Evolutionary conservation across 2,888 invertebrate species (phyloP), one percentile per base, ranked within the genome.

Genomic region (Tuberolachnus salignus): DNA sequence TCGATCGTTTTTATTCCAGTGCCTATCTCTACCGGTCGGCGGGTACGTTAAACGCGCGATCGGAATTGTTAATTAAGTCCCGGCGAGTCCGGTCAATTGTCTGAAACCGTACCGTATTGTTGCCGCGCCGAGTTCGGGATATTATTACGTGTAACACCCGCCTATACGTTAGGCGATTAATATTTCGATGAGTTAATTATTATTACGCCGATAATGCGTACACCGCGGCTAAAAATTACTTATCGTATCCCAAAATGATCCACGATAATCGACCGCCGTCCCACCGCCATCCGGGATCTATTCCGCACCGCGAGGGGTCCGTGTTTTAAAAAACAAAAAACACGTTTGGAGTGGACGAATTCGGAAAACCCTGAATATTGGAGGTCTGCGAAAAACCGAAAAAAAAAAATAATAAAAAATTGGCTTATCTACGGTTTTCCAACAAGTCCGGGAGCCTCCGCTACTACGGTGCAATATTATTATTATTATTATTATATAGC

Each of bases 51-150:
- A 59, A 51, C 49, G 49, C 67, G 59, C 59, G 59, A 42, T 59
- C 34, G 59, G 75, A 78, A 78, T 59, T 16, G 75, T 78, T 78
- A 78, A 78, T 78, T 78, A 64, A 78, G 67, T 57, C 66, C 66
- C n/a, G 34, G 14, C 3, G 23, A 26, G 64, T 67, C 59, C 59
- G 78, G 69, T 69, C 59, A 49, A 78, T 78, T 69, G 57, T 78
- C 55, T 57, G 16, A 67, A 44, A 67, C 10, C 19, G 19, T 53
- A 53, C 23, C 8, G 34, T 46, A 19, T 75, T 75, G 75, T 75
- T 55, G 14, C 53, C 26, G 21, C 6, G 10, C 26, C 23, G 46
- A 61, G 49, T 16, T 44, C 42, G 14, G n/a, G 55, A 26, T 49
- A 55, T 46, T 34, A 59, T 23, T 57, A 55, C n/a, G n/a, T n/a